phyloP scores from a whole-genome alignment of 2,888 invertebrate genomes.

The Melipona bicolor region DNA sequence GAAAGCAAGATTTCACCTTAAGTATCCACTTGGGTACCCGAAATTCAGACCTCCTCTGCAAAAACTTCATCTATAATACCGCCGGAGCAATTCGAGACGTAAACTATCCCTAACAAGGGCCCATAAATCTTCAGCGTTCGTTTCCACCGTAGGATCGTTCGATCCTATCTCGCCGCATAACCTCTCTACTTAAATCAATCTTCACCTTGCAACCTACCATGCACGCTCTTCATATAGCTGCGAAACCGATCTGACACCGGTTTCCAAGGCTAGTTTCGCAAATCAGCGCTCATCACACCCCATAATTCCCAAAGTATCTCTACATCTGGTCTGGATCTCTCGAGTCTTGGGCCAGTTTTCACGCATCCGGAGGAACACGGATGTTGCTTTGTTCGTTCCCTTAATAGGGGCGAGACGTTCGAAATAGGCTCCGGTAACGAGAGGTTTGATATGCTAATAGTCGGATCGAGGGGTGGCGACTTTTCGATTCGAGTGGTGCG shows the following conservation, averaged over 20 bases:
- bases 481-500: conserved; percentile 33
- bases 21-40: neutral
- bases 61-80: neutral
- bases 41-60: neutral
- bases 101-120: neutral
- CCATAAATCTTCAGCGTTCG: neutral
- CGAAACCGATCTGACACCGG: neutral
- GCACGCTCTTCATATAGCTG: neutral
- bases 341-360: conserved; percentile 1
- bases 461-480: conserved; percentile 58
- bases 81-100: neutral
- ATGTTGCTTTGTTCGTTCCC: conserved; percentile 32
- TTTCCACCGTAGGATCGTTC: conserved; percentile 7
- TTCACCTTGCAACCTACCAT: conserved; percentile 1
- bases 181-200: conserved; percentile 23
- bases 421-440: conserved; percentile 60
- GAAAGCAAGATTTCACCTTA: neutral
- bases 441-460: conserved; percentile 75
- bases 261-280: conserved; percentile 1
- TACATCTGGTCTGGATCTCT: neutral
- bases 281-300: neutral
- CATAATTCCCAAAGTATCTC: conserved; percentile 19
- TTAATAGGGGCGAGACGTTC: conserved; percentile 58
- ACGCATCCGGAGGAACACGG: conserved; percentile 14
- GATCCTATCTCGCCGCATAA: conserved; percentile 6